Conservation (phyloP, 2,888 invertebrate genomes). For the Omphaloscelis lunosa region DNA sequence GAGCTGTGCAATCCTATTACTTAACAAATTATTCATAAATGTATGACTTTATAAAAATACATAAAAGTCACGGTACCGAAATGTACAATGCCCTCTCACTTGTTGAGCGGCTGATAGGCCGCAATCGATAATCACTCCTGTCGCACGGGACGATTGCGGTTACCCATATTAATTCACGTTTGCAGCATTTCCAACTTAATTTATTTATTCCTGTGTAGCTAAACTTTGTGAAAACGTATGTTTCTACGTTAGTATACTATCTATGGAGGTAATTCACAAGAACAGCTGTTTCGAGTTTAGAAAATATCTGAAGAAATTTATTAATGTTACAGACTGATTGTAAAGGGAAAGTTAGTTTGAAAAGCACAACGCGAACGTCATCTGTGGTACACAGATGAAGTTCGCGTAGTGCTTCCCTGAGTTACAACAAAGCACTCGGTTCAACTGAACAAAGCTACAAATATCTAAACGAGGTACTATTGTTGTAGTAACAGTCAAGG, state of each 20-base stretch:
- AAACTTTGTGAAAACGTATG: not conserved
- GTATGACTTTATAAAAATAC: not conserved
- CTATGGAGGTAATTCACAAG: not conserved
- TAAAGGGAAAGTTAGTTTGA: not conserved
- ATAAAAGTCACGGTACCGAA: conserved; percentile 1
- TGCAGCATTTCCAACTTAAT: conserved; percentile 31
- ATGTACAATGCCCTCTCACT: conserved; percentile 58
- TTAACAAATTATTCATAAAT: conserved; percentile 28
- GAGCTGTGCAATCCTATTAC: too few relatives aligned
- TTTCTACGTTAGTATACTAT: not conserved
- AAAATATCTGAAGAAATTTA: conserved; percentile 5
- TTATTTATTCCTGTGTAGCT: conserved; percentile 22
- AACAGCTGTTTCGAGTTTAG: not conserved
- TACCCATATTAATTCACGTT: conserved; percentile 44
- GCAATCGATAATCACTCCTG: conserved; percentile 66
- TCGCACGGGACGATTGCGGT: conserved; percentile 47
- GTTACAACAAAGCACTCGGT: conserved; percentile 2
- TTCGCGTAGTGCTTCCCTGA: not conserved
- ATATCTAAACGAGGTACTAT: not conserved
- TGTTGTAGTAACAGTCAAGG: not conserved
- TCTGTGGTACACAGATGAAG: not conserved
- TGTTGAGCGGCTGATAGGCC: conserved; percentile 66
- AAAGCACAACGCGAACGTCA: conserved; percentile 2
- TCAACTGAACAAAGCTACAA: not conserved
- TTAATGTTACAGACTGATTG: not conserved